Percentiles rank a stretch among this genome's conserved stretches.
Conservation (phyloP, 2,113 vertebrate genomes). For the Chelonoidis abingdonii region DNA sequence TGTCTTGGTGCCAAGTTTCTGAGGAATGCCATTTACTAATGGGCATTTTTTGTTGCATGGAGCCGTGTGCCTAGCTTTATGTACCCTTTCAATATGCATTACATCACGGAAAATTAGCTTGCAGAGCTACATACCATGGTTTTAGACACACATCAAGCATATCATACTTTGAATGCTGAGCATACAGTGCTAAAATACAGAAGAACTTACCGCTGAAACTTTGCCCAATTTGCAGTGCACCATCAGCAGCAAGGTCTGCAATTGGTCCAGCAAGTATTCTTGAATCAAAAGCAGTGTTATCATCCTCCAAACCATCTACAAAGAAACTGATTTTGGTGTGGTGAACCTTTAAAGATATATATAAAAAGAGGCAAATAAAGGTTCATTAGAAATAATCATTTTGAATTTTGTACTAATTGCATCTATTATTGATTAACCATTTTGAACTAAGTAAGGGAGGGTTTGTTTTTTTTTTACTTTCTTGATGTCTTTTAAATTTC, state of each 20-base stretch:
- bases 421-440: not conserved
- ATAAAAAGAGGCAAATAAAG: not conserved
- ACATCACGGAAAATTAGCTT: not conserved
- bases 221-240: conserved; percentile 84
- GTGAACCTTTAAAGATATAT: conserved; percentile 82
- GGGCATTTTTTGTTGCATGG: not conserved
- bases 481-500: not conserved
- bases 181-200: not conserved
- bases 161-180: not conserved
- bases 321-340: conserved; percentile 87
- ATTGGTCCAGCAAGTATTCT: conserved; percentile 79
- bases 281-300: conserved; percentile 86
- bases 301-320: conserved; percentile 90
- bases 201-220: conserved; percentile 85
- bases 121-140: not conserved
- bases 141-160: not conserved
- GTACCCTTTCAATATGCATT: not conserved
- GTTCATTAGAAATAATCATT: not conserved
- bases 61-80: not conserved
- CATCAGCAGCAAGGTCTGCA: conserved; percentile 73
- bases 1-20: not conserved
- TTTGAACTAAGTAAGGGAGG: fast-evolving
- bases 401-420: not conserved
- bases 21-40: not conserved
- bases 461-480: not conserved